phyloP scores from a whole-genome alignment of 2,797 vertebrate genomes.

The Acanthornis magna region DNA sequence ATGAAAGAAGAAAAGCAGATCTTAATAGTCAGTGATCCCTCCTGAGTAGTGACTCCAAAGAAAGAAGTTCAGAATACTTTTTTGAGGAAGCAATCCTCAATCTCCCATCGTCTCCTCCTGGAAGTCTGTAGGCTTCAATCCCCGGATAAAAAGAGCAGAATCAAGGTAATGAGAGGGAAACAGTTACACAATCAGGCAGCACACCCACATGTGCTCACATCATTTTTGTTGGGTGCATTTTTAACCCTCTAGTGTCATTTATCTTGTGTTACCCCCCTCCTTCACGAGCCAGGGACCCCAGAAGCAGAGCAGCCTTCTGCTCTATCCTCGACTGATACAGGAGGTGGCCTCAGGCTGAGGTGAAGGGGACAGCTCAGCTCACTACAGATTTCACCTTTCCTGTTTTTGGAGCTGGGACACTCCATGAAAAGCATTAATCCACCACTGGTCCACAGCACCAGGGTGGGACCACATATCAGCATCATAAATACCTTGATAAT shows the following conservation, averaged over 20 bases:
- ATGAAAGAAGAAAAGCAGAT: slow-evolving; percentile 17
- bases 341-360: background rate
- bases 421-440: background rate
- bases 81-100: background rate
- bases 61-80: background rate
- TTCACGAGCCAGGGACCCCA: background rate
- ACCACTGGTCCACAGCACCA: background rate
- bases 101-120: background rate
- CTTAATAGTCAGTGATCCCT: slow-evolving; percentile 1
- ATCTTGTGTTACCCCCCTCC: rapidly evolving
- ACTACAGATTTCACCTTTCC: background rate
- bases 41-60: background rate
- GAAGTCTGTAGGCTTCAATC: background rate
- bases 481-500: background rate
- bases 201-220: background rate
- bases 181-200: background rate
- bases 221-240: background rate
- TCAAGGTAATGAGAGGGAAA: background rate
- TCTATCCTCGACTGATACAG: background rate
- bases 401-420: background rate
- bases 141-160: background rate
- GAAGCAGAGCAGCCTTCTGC: background rate
- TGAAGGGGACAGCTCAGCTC: background rate
- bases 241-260: background rate
- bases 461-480: background rate